A percentile compares a stretch with the other conserved stretches of the same genome.
These are phyloP conservation scores for Empidonax traillii DNA, from an alignment of 2,113 vertebrate genomes.

Conservation along the genomic window DNA sequence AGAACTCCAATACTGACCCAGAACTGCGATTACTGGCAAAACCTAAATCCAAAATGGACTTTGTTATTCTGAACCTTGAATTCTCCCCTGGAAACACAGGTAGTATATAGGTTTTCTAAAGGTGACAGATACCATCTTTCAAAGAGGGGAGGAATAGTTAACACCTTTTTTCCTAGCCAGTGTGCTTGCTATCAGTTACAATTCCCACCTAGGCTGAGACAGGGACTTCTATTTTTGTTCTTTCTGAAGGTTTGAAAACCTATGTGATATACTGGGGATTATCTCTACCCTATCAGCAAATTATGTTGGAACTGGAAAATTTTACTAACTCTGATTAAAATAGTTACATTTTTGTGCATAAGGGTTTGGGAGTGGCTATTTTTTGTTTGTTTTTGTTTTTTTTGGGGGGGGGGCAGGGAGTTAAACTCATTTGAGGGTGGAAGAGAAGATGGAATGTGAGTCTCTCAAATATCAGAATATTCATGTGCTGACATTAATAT, in stretches of 20 bases:
- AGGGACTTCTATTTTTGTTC: not conserved
- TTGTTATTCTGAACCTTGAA: not conserved
- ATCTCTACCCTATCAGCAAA: not conserved
- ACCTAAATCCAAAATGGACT: not conserved
- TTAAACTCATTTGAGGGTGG: not conserved
- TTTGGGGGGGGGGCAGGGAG: accelerated
- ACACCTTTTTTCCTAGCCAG: not conserved
- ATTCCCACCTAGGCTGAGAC: not conserved
- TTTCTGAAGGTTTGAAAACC: not conserved
- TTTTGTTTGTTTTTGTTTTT: not conserved
- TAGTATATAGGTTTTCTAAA: not conserved
- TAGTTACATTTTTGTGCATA: not conserved
- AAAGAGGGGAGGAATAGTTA: not conserved
- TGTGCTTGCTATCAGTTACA: not conserved
- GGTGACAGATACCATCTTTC: not conserved
- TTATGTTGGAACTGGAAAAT: not conserved
- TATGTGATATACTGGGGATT: accelerated
- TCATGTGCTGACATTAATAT: not conserved
- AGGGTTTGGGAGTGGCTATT: not conserved
- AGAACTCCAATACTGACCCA: not conserved
- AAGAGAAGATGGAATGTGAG: not conserved
- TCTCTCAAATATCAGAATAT: not conserved
- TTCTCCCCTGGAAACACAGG: not conserved
- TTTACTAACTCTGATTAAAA: not conserved
- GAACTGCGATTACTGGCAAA: not conserved